phyloP scores from a whole-genome alignment of 2,113 vertebrate species.

The Lepus americanus region DNA sequence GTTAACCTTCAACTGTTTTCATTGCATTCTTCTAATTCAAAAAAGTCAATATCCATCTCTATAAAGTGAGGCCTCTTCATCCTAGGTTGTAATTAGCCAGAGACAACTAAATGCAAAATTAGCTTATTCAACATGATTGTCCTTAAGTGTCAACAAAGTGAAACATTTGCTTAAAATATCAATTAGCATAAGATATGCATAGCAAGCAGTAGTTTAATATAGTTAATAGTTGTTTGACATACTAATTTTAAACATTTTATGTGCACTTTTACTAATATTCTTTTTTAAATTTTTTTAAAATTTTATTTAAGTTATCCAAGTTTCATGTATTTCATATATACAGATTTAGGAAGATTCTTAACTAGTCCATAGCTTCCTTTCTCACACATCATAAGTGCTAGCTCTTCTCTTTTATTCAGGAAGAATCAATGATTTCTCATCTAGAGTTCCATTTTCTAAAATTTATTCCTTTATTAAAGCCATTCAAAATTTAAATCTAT shows the following conservation, averaged over 20 bases:
- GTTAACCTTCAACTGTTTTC: not conserved
- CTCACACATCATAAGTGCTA: not conserved
- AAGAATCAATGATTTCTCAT: not conserved
- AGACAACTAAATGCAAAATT: not conserved
- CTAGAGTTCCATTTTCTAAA: not conserved
- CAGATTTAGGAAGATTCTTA: not conserved
- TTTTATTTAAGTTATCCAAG: too few species aligned
- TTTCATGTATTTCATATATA: too few species aligned
- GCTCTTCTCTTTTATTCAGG: not conserved
- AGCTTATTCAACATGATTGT: not conserved
- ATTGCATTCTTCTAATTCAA: constrained; percentile 7
- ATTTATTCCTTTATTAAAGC: not conserved
- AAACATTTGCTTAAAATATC: not conserved
- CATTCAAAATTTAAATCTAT: constrained; percentile 8
- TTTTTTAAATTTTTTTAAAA: too few species aligned
- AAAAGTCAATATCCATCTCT: not conserved
- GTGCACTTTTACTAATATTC: not conserved
- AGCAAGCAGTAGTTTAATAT: not conserved
- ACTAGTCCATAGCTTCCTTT: not conserved
- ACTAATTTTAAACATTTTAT: not conserved
- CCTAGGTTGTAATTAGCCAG: not conserved
- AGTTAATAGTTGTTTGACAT: not conserved
- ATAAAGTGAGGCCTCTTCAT: not conserved
- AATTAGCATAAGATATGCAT: not conserved
- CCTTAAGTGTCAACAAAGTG: not conserved